Percentiles rank a stretch among this genome's conserved stretches.
Evolutionary conservation across 2,888 invertebrate genomes (phyloP).

Genomic region (Ectemnius lituratus): DNA sequence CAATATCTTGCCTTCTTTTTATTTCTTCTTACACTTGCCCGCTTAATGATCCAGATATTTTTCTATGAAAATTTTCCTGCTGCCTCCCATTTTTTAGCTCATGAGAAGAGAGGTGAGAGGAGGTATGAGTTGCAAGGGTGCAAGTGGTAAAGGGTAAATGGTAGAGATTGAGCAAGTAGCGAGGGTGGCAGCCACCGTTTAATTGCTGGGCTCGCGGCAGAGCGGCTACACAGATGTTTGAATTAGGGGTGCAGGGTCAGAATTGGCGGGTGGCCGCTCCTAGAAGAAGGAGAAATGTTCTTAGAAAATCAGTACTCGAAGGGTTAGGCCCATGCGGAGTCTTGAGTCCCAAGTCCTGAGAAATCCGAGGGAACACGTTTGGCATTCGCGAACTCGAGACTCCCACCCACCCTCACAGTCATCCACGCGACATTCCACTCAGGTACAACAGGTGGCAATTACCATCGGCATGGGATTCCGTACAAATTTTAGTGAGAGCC

Average conservation of each 20-base stretch:
- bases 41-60: too few species aligned
- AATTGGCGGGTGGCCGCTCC: background rate
- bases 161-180: too few species aligned
- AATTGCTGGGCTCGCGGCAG: background rate
- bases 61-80: too few species aligned
- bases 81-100: too few species aligned
- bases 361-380: slow-evolving; percentile 18
- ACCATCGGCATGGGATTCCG: slow-evolving; percentile 4
- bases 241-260: background rate
- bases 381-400: too few species aligned
- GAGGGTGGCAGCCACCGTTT: background rate
- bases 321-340: background rate
- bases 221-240: background rate
- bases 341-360: slow-evolving; percentile 7
- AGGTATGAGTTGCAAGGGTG: too few species aligned
- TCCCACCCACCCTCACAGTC: too few species aligned
- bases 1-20: too few species aligned
- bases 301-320: background rate
- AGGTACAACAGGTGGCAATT: slow-evolving; percentile 24
- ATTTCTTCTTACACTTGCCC: too few species aligned
- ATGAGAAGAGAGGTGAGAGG: too few species aligned
- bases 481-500: slow-evolving; percentile 8
- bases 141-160: too few species aligned
- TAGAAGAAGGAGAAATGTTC: background rate
- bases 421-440: background rate